These are phyloP conservation scores for Phyllotis vaccarum DNA, from an alignment of 2,797 vertebrate genomes.

Conservation along the genomic window DNA sequence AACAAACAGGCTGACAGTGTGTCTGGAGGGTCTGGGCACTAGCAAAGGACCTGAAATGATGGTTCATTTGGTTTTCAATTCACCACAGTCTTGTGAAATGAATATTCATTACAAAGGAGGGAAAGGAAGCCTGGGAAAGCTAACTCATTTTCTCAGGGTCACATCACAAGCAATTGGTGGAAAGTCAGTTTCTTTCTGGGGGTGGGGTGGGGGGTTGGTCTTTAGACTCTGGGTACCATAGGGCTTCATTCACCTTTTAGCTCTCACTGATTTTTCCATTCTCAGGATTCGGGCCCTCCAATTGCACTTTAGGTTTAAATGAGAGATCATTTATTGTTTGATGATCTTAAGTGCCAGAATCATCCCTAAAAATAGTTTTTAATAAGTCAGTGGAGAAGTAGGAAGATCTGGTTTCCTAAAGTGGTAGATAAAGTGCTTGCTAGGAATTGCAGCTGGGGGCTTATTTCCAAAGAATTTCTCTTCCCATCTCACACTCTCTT, in stretches of 20 bases:
- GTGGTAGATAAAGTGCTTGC: not conserved
- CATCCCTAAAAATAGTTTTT: constrained; percentile 69
- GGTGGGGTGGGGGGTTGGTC: not conserved
- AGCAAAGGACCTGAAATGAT: not conserved
- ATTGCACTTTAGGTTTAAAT: constrained; percentile 22
- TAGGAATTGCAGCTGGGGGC: not conserved
- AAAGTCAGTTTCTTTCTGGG: not conserved
- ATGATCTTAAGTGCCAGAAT: constrained; percentile 75
- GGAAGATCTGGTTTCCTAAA: constrained; percentile 36
- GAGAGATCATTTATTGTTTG: constrained; percentile 39
- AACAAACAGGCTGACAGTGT: not conserved
- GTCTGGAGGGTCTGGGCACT: not conserved
- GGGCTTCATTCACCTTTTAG: not conserved
- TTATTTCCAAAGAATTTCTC: not conserved
- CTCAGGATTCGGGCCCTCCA: not conserved
- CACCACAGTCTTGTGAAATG: not conserved
- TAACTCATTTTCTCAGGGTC: not conserved
- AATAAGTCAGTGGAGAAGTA: constrained; percentile 64
- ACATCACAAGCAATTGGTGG: not conserved
- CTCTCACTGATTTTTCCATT: not conserved
- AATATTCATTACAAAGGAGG: not conserved
- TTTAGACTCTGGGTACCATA: no score
- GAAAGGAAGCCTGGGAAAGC: constrained; percentile 13
- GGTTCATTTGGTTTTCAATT: not conserved
- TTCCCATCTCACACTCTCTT: fast-evolving